phyloP scores from a whole-genome alignment of 2,113 vertebrate species.

The Pachycephala philippinensis region DNA sequence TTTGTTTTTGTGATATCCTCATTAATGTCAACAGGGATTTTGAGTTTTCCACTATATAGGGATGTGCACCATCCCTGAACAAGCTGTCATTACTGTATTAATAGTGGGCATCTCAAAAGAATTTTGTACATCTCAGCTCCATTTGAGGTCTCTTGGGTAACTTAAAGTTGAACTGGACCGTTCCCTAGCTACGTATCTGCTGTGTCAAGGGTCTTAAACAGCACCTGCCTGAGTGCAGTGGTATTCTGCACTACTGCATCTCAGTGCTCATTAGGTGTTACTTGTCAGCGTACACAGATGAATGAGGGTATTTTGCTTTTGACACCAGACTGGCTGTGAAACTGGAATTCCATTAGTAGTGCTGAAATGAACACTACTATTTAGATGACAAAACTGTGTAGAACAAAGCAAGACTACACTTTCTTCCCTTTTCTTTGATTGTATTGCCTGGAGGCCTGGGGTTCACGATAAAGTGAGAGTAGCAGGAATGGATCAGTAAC shows the following conservation, averaged over 20 bases:
- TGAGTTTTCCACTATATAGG: not conserved
- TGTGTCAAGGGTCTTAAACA: not conserved
- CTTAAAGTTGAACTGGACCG: not conserved
- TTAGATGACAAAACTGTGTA: not conserved
- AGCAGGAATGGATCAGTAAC: not conserved
- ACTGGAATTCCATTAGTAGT: not conserved
- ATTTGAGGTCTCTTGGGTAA: not conserved
- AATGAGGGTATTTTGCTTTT: not conserved
- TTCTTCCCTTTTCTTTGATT: not conserved
- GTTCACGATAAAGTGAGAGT: not conserved
- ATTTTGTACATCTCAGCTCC: not conserved
- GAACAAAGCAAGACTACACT: not conserved
- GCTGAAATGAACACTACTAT: not conserved
- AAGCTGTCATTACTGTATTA: not conserved
- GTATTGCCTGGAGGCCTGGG: not conserved
- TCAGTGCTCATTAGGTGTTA: not conserved
- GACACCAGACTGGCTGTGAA: not conserved
- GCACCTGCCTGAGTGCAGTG: not conserved
- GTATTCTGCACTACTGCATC: not conserved
- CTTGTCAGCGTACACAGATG: not conserved
- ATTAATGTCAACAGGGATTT: not conserved
- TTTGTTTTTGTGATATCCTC: not conserved
- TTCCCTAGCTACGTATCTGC: not conserved
- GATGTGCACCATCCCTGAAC: not conserved
- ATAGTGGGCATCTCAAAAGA: not conserved